A percentile compares a stretch with the other conserved stretches of the same genome.
Evolutionary conservation across 2,113 vertebrate species (phyloP).

Genomic region (Orthonyx spaldingii): DNA sequence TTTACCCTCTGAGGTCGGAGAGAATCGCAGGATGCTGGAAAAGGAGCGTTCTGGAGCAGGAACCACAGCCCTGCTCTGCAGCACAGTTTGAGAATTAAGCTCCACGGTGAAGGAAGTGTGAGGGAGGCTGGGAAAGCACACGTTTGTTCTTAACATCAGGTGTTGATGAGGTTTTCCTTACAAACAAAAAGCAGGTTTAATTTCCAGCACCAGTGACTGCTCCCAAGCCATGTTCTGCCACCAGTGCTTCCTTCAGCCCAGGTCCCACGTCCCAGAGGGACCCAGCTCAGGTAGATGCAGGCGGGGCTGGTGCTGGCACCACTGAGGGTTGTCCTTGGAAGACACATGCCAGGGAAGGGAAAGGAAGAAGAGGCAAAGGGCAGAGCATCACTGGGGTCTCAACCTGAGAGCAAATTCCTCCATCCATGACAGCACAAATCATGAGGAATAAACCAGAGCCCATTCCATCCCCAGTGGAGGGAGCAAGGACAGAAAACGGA

Average conservation of each 20-base stretch:
- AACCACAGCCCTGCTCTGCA: neutral
- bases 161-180: neutral
- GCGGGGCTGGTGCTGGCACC: neutral
- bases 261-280: fast-evolving
- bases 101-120: neutral
- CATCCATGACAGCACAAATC: too few relatives aligned
- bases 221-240: neutral
- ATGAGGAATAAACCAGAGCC: neutral
- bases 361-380: neutral
- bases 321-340: neutral
- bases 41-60: neutral
- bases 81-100: neutral
- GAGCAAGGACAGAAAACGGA: neutral
- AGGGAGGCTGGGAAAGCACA: neutral
- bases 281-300: neutral
- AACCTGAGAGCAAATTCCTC: neutral
- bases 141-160: neutral
- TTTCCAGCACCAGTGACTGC: neutral
- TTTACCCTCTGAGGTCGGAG: conserved; percentile 39
- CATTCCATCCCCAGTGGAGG: too few relatives aligned
- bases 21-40: neutral
- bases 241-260: neutral
- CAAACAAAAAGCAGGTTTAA: neutral
- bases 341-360: neutral
- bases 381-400: neutral